These are phyloP conservation scores for Cosmia trapezina DNA, from an alignment of 2,888 invertebrate genomes.

Conservation along the genomic window DNA sequence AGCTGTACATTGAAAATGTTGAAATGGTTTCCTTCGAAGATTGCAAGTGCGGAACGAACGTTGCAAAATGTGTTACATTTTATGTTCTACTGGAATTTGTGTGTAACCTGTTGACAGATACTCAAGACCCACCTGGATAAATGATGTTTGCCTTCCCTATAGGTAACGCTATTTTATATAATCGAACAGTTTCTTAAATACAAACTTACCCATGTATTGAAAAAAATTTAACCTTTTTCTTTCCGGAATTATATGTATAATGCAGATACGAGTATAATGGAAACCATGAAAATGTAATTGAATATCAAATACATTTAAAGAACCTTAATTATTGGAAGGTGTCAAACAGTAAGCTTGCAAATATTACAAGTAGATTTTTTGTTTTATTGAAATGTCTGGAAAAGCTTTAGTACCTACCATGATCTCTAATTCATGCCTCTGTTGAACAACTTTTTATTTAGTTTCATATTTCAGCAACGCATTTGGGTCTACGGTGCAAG, in stretches of 20 bases:
- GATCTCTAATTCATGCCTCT: conserved; percentile 1
- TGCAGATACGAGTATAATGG: no score
- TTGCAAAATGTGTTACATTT: conserved; percentile 60
- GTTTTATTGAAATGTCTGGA: neutral
- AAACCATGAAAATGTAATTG: neutral
- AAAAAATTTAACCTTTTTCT: neutral
- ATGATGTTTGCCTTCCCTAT: neutral
- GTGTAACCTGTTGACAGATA: neutral
- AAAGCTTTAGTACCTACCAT: neutral
- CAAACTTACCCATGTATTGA: neutral
- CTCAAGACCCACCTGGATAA: neutral
- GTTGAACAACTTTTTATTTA: conserved; percentile 21
- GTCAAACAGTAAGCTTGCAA: no score
- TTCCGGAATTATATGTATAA: conserved; percentile 14
- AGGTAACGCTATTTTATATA: neutral
- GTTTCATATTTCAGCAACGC: conserved; percentile 49
- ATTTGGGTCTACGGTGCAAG: conserved; percentile 32
- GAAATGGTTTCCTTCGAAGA: conserved; percentile 66
- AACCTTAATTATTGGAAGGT: no score
- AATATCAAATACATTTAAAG: conserved; percentile 24
- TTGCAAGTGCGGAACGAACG: conserved; percentile 64
- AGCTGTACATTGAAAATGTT: conserved; percentile 54
- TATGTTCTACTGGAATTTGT: conserved; percentile 30
- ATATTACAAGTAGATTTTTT: neutral
- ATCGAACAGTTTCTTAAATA: conserved; percentile 2